Percentiles rank a stretch among this genome's conserved stretches.
Conservation (phyloP, 2,888 invertebrate species). For the Bellardia pandia region DNA sequence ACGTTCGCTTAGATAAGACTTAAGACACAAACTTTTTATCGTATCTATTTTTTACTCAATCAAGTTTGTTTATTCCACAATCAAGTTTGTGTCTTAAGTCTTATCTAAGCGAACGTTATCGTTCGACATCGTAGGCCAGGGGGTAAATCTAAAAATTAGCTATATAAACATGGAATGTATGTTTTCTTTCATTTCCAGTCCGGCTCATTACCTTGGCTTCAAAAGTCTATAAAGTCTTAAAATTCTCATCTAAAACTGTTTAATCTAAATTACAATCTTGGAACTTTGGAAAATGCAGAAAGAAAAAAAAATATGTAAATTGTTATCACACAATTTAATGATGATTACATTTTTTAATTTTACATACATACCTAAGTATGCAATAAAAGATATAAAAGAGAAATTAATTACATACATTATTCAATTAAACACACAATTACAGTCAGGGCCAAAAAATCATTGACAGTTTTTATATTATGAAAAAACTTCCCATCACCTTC, state of each 20-base stretch:
- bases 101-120: no score
- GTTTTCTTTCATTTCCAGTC: no score
- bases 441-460: slow-evolving; percentile 45
- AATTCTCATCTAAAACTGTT: neutral
- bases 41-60: no score
- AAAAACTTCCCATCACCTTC: slow-evolving; percentile 58
- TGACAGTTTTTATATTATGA: slow-evolving; percentile 2
- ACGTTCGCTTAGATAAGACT: no score
- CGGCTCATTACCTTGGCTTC: no score
- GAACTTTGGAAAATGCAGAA: neutral
- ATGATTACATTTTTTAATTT: neutral
- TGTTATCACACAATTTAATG: neutral
- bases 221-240: no score
- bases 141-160: neutral
- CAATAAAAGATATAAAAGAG: neutral
- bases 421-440: slow-evolving; percentile 30
- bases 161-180: no score
- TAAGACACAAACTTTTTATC: no score
- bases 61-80: no score
- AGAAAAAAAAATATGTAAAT: neutral
- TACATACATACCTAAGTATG: neutral
- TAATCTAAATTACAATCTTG: neutral
- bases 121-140: no score
- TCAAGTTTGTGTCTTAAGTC: no score
- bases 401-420: slow-evolving; percentile 27